Evolutionary conservation across 2,888 invertebrate genomes (phyloP).

Genomic region (Labia minor): DNA sequence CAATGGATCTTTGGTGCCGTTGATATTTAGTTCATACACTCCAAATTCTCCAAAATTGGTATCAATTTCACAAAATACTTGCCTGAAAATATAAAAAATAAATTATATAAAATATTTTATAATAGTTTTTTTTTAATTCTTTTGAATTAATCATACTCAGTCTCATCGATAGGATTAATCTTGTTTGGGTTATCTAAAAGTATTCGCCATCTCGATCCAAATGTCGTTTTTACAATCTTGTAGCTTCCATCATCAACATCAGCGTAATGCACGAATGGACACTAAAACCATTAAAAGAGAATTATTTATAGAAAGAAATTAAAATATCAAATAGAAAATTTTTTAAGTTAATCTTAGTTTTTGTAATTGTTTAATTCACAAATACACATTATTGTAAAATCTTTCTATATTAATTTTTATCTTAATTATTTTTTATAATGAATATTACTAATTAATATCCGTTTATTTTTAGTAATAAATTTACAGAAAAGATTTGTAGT

Average conservation of each 20-base stretch:
- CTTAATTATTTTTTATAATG: too few species aligned
- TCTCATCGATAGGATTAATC: background rate
- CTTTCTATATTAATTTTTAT: too few species aligned
- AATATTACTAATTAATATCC: too few species aligned
- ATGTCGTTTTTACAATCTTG: constrained; percentile 39
- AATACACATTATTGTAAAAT: too few species aligned
- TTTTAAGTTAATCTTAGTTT: too few species aligned
- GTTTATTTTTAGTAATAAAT: too few species aligned
- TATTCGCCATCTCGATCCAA: constrained; percentile 15
- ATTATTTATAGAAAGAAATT: too few species aligned
- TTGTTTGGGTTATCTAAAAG: background rate
- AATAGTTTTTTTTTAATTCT: constrained; percentile 16
- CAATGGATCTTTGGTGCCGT: constrained; percentile 21
- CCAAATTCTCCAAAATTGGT: constrained; percentile 57
- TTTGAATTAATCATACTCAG: constrained; percentile 13
- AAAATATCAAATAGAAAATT: too few species aligned
- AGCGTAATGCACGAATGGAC: constrained; percentile 49
- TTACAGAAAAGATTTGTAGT: too few species aligned
- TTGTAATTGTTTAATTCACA: too few species aligned
- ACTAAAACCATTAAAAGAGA: constrained; percentile 38
- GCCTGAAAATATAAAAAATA: constrained; percentile 36
- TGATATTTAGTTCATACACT: constrained; percentile 52
- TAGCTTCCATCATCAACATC: constrained; percentile 32
- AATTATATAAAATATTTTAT: constrained; percentile 17
- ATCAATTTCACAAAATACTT: constrained; percentile 47